Base-by-base conservation (phyloP, 2,113 vertebrate species). In the Notechis scutatus region DNA sequence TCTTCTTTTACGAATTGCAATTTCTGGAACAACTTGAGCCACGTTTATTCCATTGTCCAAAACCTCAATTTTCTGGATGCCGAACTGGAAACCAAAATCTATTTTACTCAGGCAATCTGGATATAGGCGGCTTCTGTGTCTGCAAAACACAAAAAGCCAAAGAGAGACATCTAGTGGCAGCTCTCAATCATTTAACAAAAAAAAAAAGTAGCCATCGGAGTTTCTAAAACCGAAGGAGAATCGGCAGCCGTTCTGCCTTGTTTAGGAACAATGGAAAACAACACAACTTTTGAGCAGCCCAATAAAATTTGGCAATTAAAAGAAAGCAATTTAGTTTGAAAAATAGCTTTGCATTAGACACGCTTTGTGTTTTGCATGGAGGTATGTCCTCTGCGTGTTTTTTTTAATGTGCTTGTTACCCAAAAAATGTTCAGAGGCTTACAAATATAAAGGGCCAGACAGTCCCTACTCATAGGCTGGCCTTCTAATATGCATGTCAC, bases 131-230 rank as follows among this genome's bases (percentile, higher is more conserved):
- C 81, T 26, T 23, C 6, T 54, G 20, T 29, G 15, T 24, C 57
- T 14, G 20, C 42, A n/a, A 92, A 94, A 95, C 96, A 96, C 23
- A 9, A 97, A 97, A 98, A 98, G 98, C 97, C 96, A 93, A 97
- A 97, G 94, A 97, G 97, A 96, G 97, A 97, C 97, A 98, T 96
- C 98, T 98, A 98, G 97, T 96, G 97, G 97, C 89, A 94, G n/a
- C 91, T 42, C 0, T 89, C 95, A 93, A 94, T 95, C 54, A 85
- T 94, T 85, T 91, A 56, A 95, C 57, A 26, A 54, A 10, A 95
- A 94, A 96, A 45, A 47, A 47, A 0, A 47, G 7, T 87, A 93
- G 42, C 5, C 87, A 20, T 0, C 39, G 6, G 59, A 59, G 34
- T 8, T 3, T 39, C 18, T 42, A 39, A 81, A 42, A 39, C 18